phyloP scores from a whole-genome alignment of 2,888 invertebrate genomes.

The Nineta flava region DNA sequence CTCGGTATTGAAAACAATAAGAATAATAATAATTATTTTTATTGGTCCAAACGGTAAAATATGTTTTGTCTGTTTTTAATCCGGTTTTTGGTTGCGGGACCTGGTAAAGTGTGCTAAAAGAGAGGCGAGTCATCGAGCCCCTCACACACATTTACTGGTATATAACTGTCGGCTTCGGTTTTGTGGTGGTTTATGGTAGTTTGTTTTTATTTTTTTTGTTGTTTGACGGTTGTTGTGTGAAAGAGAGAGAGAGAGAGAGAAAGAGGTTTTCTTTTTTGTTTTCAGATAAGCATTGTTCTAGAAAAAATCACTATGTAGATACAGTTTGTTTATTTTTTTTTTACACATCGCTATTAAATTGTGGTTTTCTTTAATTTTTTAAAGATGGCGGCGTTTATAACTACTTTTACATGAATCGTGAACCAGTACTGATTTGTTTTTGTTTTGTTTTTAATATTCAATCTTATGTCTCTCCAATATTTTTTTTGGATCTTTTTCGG shows the following conservation, averaged over 20 bases:
- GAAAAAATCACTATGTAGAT: too few relatives aligned
- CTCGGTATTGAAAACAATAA: conserved; percentile 5
- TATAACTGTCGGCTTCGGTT: conserved; percentile 41
- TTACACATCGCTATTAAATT: conserved; percentile 1
- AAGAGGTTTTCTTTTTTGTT: not conserved
- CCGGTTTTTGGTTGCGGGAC: conserved; percentile 1
- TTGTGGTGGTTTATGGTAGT: conserved; percentile 33
- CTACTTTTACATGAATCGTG: too few relatives aligned
- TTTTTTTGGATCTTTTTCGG: too few relatives aligned
- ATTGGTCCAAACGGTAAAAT: conserved; percentile 3
- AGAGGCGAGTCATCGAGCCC: conserved; percentile 7
- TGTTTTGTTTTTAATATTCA: conserved; percentile 22
- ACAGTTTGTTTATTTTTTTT: not conserved
- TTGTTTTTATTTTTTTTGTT: conserved; percentile 18
- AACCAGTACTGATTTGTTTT: conserved; percentile 11
- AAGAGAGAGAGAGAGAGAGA: conserved; percentile 8
- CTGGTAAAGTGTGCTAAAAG: not conserved
- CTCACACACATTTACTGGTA: conserved; percentile 1
- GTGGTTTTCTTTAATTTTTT: not conserved
- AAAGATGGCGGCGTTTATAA: conserved; percentile 10
- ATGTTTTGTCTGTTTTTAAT: conserved; percentile 10
- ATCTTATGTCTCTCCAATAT: conserved; percentile 48
- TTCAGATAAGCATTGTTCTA: not conserved
- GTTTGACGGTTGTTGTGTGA: conserved; percentile 29
- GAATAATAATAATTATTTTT: conserved; percentile 10